These are phyloP conservation scores for Morpho deidamia DNA, from an alignment of 2,888 invertebrate genomes.

Conservation along the genomic window DNA sequence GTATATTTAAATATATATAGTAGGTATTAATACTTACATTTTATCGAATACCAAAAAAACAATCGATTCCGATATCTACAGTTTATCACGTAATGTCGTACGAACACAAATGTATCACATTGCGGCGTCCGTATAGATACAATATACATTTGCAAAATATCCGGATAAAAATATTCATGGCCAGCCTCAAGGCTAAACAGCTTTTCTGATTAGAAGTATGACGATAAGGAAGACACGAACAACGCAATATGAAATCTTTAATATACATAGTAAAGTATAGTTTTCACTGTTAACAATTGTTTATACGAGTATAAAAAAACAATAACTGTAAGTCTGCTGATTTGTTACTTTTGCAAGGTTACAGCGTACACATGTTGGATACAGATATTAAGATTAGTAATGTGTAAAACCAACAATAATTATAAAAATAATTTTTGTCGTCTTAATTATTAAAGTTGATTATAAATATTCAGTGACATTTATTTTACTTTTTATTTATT, in stretches of 20 bases:
- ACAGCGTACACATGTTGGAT: slow-evolving; percentile 38
- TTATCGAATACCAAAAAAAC: background rate
- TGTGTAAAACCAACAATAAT: background rate
- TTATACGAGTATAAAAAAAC: slow-evolving; percentile 44
- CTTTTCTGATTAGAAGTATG: slow-evolving; percentile 70
- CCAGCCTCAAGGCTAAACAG: slow-evolving; percentile 71
- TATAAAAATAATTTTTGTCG: too few relatives aligned
- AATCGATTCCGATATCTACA: slow-evolving; percentile 2
- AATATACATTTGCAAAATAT: slow-evolving; percentile 57
- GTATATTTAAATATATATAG: too few relatives aligned
- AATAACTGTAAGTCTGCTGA: slow-evolving; percentile 65
- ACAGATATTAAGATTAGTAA: slow-evolving; percentile 23
- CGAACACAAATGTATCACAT: slow-evolving; percentile 15
- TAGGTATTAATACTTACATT: too few relatives aligned
- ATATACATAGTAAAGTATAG: slow-evolving; percentile 37
- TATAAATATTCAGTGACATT: too few relatives aligned
- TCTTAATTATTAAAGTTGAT: too few relatives aligned
- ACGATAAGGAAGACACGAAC: slow-evolving; percentile 52
- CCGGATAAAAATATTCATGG: slow-evolving; percentile 75
- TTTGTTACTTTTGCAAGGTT: slow-evolving; percentile 64
- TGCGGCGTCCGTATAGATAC: slow-evolving; percentile 38
- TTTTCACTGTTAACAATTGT: slow-evolving; percentile 31
- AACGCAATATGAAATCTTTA: slow-evolving; percentile 43
- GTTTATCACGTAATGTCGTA: slow-evolving; percentile 7
- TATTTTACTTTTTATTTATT: too few relatives aligned